Evolutionary conservation across 2,113 vertebrate species (phyloP), one percentile per base, ranked within the genome.

Genomic region (Erythrocercus mccallii): DNA sequence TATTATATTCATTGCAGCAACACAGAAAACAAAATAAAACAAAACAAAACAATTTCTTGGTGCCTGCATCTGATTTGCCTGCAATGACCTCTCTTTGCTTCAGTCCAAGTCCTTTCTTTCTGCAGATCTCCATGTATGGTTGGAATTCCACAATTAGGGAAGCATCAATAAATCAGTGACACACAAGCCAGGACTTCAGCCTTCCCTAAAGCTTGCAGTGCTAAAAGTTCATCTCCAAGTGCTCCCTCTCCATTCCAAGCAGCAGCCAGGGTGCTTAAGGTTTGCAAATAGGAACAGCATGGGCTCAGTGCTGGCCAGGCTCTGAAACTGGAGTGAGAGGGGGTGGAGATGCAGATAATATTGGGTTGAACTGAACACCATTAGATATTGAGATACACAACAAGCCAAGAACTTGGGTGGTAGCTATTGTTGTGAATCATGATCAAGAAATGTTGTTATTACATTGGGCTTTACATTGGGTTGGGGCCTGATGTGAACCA

Each of bases 41-140:
- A 87, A 92, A 33, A 30, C 50, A 80, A 95, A 94, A 9, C 74
- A 69, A 81, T 94, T 92, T 95, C 24, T 86, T 93, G 48, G 37
- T 94, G 81, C 79, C 61, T 90, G 64, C 72, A 54, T 94, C 86
- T 96, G 90, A 92, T 94, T 97, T 97, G 95, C 71, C 95, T 93
- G 69, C 48, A 53, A 81, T 90, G 60, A 90, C 94, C 90, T 97
- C 81, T 88, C 78, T 95, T 94, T 93, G 95, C 86, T 94, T 92
- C 74, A 88, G 38, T 87, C 84, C 93, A 95, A 95, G 40, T 70
- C 71, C 77, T 31, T 94, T 81, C 88, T 96, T 95, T 90, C 90
- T 82, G 82, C 88, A 96, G 51, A 97, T 97, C 65, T 77, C 88
- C 94, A 88, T 92, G 83, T 95, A 96, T 87, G 79, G 82, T 35